A percentile compares a stretch with the other conserved stretches of the same genome.
Conservation (phyloP, 1,140 invertebrate genomes). For the Dendrolimus kikuchii region DNA sequence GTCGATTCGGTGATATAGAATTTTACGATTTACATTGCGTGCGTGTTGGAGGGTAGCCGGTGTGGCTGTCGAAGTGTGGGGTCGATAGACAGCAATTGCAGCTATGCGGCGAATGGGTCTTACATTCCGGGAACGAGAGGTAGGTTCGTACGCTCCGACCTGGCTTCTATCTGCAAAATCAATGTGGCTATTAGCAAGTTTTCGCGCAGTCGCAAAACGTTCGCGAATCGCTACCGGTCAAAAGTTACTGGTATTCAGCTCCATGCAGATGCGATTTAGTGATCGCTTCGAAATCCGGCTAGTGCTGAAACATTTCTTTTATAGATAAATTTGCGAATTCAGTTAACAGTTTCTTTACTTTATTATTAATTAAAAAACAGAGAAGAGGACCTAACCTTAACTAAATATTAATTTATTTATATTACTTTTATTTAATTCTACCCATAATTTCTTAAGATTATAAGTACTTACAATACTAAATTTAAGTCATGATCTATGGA, state of each 20-base stretch:
- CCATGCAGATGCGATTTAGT: constrained; percentile 23
- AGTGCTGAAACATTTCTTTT: too few species aligned
- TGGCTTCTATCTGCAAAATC: constrained; percentile 71
- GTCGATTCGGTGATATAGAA: constrained; percentile 12
- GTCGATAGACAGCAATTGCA: constrained; percentile 17
- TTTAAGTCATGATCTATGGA: too few species aligned
- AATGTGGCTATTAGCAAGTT: constrained; percentile 71
- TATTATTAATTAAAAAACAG: too few species aligned
- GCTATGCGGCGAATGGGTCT: constrained; percentile 15
- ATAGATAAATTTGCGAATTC: too few species aligned
- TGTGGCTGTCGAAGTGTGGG: constrained; percentile 10
- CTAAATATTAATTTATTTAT: too few species aligned
- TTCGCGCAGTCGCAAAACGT: constrained; percentile 67
- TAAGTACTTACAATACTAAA: too few species aligned
- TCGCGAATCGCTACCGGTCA: constrained; percentile 44
- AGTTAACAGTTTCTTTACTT: too few species aligned
- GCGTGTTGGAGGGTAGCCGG: constrained; percentile 8
- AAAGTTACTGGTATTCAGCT: constrained; percentile 24
- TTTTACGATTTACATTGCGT: constrained; percentile 26
- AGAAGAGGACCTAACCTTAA: too few species aligned
- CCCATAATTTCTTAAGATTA: too few species aligned
- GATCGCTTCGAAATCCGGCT: too few species aligned
- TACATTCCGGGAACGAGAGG: constrained; percentile 29
- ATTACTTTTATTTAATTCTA: too few species aligned
- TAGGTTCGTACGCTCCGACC: constrained; percentile 56